Evolutionary conservation across 2,888 invertebrate genomes (phyloP), one percentile per base, ranked within the genome.

Genomic region (Hyles lineata): DNA sequence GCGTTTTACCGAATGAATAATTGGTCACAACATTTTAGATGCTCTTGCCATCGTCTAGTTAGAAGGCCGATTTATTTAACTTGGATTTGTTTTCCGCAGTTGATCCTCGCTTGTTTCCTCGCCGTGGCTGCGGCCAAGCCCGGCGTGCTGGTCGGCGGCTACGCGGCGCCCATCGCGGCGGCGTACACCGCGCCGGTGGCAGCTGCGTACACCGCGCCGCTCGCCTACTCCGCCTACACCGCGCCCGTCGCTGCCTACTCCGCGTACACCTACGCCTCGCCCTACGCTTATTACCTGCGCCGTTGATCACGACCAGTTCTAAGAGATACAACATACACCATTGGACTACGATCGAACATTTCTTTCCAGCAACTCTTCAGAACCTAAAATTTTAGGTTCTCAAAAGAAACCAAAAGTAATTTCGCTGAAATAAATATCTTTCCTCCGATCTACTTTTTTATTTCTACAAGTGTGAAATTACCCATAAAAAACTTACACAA

Each of bases 41-140:
- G 2, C 11, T 11, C 43, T 15, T 43, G 15, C 15, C 1, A 43
- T 43, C 3, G 43, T 43, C 43, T 15, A 43, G 43, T 43, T 43
- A 15, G 2, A 11, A 43, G 43, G 43, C 2, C 11, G 43, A 43
- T 43, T 15, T 3, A 15, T 1, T 43, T 3, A 43, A 15, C 2
- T 15, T 15, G 15, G 3, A 15, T 43, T 43, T 35, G 5, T 43
- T 81, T 90, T 83, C 29, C 29, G 15, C 85, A 95, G 95, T 85
- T 90, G 76, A 78, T 91, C 76, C 87, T 95, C 85, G 88, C 92
- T 70, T 95, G 94, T 80, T 85, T 95, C 80, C 79, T 95, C 87
- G 95, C 93, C 43, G 78, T 93, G 74, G 95, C 92, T 67, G 88
- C 90, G 59, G 94, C 95, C 72, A 91, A 92, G 80, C 94, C 95